Evolutionary conservation across 2,888 invertebrate species (phyloP).

Genomic region (Pseudococcus longispinus): DNA sequence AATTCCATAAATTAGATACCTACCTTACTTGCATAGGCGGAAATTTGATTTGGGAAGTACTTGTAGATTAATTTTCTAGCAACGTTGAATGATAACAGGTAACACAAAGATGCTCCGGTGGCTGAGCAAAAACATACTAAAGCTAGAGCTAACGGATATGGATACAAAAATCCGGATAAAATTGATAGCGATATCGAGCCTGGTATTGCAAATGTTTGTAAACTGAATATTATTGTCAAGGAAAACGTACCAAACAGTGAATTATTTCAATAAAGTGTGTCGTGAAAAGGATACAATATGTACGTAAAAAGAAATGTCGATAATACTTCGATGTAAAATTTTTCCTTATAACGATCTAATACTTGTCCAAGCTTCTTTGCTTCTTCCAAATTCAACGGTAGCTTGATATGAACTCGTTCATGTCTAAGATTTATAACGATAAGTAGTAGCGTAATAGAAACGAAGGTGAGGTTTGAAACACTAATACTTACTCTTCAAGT

Average conservation of each 20-base stretch:
- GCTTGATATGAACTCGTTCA: conserved; percentile 83
- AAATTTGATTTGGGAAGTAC: conserved; percentile 88
- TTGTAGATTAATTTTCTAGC: conserved; percentile 84
- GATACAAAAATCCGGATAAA: conserved; percentile 94
- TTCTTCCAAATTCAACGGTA: conserved; percentile 94
- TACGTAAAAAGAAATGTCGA: conserved; percentile 88
- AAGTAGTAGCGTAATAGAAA: not conserved
- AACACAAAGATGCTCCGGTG: conserved; percentile 93
- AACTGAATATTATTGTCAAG: conserved; percentile 66
- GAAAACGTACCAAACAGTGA: not conserved
- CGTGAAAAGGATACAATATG: conserved; percentile 92
- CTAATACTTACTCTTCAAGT: conserved; percentile 46
- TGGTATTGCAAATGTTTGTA: conserved; percentile 99
- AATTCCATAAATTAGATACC: conserved; percentile 39
- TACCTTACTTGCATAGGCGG: conserved; percentile 84
- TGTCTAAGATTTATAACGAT: conserved; percentile 69
- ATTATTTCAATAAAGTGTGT: not conserved
- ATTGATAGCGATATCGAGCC: conserved; percentile 98
- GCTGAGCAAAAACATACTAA: conserved; percentile 95
- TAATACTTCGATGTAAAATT: conserved; percentile 90
- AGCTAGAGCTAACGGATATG: conserved; percentile 85
- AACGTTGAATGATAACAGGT: conserved; percentile 87
- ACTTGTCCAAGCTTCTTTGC: conserved; percentile 93
- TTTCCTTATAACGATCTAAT: conserved; percentile 89
- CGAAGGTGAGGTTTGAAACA: not conserved